These are phyloP conservation scores for Hippopotamyrus pictus DNA, from an alignment of 2,797 vertebrate genomes.

Conservation along the genomic window DNA sequence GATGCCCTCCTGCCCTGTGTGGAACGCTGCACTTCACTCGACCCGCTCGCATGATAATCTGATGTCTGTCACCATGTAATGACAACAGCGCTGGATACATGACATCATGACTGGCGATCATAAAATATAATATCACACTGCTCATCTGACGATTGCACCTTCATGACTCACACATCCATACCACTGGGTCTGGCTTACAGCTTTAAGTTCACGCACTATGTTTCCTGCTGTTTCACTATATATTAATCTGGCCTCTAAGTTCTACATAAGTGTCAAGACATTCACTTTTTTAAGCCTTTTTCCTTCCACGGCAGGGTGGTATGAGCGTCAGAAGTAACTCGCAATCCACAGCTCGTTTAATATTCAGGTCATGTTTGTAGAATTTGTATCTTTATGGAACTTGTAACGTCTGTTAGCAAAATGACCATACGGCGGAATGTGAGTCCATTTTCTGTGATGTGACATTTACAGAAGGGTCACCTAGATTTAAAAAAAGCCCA, in stretches of 20 bases:
- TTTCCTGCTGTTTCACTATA: not conserved
- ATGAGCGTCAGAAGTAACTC: not conserved
- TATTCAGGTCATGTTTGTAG: not conserved
- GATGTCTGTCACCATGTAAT: not conserved
- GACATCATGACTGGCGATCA: not conserved
- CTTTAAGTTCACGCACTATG: not conserved
- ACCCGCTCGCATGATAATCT: not conserved
- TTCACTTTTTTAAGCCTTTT: not conserved
- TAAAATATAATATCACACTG: not conserved
- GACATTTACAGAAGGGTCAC: constrained; percentile 8
- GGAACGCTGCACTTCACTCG: not conserved
- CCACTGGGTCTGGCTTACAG: not conserved
- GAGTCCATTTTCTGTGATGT: not conserved
- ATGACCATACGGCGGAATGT: not conserved
- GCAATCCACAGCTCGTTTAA: not conserved
- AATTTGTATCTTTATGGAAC: not conserved
- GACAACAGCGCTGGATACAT: not conserved
- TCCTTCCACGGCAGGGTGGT: not conserved
- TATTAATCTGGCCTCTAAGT: not conserved
- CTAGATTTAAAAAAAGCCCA: not conserved
- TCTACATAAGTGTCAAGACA: not conserved
- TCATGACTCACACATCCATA: not conserved
- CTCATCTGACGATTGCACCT: not conserved
- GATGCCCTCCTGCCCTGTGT: not conserved
- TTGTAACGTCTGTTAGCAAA: not conserved